A percentile compares a stretch with the other conserved stretches of the same genome.
These are phyloP conservation scores for Cerceris rybyensis DNA, from an alignment of 2,888 invertebrate genomes.

Conservation along the genomic window DNA sequence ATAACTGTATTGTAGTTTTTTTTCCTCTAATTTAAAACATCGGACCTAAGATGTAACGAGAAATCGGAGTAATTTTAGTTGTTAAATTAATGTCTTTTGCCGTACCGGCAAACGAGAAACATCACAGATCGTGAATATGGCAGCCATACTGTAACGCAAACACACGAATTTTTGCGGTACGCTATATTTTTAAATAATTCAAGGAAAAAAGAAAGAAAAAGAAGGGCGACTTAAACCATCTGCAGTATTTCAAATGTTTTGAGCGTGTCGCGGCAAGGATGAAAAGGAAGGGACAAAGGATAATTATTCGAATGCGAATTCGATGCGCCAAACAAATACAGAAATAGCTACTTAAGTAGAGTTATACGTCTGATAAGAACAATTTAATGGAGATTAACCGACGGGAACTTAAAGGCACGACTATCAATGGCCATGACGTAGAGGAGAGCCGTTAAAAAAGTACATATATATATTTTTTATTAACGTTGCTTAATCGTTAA, in stretches of 20 bases:
- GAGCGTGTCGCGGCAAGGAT: slow-evolving; percentile 29
- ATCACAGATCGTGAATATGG: slow-evolving; percentile 71
- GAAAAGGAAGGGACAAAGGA: background rate
- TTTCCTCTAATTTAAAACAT: slow-evolving; percentile 19
- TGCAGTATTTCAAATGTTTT: slow-evolving; percentile 68
- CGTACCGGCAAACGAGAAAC: slow-evolving; percentile 51
- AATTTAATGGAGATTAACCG: slow-evolving; percentile 52
- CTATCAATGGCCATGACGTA: slow-evolving; percentile 58
- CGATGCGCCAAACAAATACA: slow-evolving; percentile 49
- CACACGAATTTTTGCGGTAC: slow-evolving; percentile 30
- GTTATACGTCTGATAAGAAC: slow-evolving; percentile 52
- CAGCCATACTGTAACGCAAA: slow-evolving; percentile 66
- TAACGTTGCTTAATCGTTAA: slow-evolving; percentile 77
- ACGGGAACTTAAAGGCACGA: slow-evolving; percentile 42
- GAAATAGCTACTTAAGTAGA: slow-evolving; percentile 66
- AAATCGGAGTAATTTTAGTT: slow-evolving; percentile 25
- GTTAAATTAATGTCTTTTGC: slow-evolving; percentile 36
- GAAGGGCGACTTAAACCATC: slow-evolving; percentile 68
- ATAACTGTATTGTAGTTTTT: slow-evolving; percentile 7
- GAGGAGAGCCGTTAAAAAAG: slow-evolving; percentile 52
- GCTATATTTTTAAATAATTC: slow-evolving; percentile 56
- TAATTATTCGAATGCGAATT: slow-evolving; percentile 19
- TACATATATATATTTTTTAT: slow-evolving; percentile 69
- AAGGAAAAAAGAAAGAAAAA: slow-evolving; percentile 24
- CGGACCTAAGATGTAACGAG: slow-evolving; percentile 22